phyloP scores from a whole-genome alignment of 2,888 invertebrate genomes.

The Thereva unica region DNA sequence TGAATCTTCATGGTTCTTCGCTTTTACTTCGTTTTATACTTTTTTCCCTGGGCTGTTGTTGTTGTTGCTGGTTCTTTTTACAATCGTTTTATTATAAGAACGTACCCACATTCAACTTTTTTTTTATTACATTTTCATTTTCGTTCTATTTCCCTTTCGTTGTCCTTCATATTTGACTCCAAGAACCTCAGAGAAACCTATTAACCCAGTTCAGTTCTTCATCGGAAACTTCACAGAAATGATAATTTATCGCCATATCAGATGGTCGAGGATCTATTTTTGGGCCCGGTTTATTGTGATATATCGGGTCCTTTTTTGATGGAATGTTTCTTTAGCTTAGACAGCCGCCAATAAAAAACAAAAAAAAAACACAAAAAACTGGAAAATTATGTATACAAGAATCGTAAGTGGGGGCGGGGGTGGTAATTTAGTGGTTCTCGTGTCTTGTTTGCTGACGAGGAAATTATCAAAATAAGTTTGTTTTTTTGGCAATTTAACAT shows the following conservation, averaged over 20 bases:
- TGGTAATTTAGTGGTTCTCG: too few species aligned
- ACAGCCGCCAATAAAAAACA: too few species aligned
- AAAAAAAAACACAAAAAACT: too few species aligned
- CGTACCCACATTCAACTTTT: slow-evolving; percentile 5
- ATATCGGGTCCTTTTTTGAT: too few species aligned
- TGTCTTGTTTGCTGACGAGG: too few species aligned
- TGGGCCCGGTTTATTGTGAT: too few species aligned
- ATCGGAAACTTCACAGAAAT: slow-evolving; percentile 9
- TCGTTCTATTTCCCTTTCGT: slow-evolving; percentile 33
- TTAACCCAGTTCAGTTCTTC: slow-evolving; percentile 23
- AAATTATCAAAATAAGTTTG: too few species aligned
- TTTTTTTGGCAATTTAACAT: too few species aligned
- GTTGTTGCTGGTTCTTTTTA: slow-evolving; percentile 3
- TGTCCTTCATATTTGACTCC: slow-evolving; percentile 29
- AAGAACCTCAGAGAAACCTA: neutral
- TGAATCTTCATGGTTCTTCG: slow-evolving; percentile 17
- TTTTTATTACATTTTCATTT: slow-evolving; percentile 33
- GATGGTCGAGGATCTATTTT: too few species aligned
- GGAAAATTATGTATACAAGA: too few species aligned
- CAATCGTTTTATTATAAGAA: slow-evolving; percentile 30
- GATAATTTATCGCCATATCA: neutral
- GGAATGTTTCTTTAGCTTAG: too few species aligned
- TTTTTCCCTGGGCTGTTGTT: neutral
- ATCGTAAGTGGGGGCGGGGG: too few species aligned
- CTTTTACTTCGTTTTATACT: slow-evolving; percentile 17